phyloP scores from a whole-genome alignment of 2,888 invertebrate genomes.

The Uloborus plumipes region DNA sequence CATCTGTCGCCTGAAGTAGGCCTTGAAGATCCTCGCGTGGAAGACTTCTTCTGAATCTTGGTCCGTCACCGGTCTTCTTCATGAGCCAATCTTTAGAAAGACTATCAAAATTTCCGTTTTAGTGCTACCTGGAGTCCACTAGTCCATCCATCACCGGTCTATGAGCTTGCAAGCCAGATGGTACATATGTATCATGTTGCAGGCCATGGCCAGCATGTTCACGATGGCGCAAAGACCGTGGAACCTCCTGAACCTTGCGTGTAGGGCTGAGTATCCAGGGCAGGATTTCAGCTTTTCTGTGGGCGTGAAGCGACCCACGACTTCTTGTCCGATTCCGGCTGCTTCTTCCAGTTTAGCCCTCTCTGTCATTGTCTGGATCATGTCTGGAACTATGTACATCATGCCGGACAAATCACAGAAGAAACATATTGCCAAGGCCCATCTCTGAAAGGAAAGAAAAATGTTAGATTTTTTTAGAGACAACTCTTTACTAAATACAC shows the following conservation, averaged over 20 bases:
- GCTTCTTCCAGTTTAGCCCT: conserved; percentile 80
- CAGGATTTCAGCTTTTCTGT: conserved; percentile 81
- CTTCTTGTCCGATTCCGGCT: conserved; percentile 62
- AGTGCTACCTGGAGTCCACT: too few relatives aligned
- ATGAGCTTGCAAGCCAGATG: conserved; percentile 76
- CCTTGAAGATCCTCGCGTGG: too few relatives aligned
- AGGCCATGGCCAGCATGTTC: conserved; percentile 80
- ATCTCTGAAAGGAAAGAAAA: conserved; percentile 75
- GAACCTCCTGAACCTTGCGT: conserved; percentile 81
- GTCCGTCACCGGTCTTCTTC: too few relatives aligned
- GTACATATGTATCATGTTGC: conserved; percentile 79
- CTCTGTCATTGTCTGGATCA: conserved; percentile 80
- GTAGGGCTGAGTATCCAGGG: conserved; percentile 83
- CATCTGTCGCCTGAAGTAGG: too few relatives aligned
- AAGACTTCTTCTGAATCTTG: too few relatives aligned
- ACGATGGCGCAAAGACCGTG: conserved; percentile 86
- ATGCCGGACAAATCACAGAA: conserved; percentile 82
- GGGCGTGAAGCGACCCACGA: conserved; percentile 78
- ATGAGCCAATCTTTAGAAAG: too few relatives aligned
- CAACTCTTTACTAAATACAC: too few relatives aligned
- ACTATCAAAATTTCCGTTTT: too few relatives aligned
- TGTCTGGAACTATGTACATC: conserved; percentile 81
- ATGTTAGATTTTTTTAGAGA: background rate
- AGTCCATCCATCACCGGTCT: conserved; percentile 32
- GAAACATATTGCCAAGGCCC: conserved; percentile 78